Percentiles rank a stretch among this genome's conserved stretches.
phyloP scores from a whole-genome alignment of 92 coral and sea anemone genomes.

The Epizoanthus illoricatus region DNA sequence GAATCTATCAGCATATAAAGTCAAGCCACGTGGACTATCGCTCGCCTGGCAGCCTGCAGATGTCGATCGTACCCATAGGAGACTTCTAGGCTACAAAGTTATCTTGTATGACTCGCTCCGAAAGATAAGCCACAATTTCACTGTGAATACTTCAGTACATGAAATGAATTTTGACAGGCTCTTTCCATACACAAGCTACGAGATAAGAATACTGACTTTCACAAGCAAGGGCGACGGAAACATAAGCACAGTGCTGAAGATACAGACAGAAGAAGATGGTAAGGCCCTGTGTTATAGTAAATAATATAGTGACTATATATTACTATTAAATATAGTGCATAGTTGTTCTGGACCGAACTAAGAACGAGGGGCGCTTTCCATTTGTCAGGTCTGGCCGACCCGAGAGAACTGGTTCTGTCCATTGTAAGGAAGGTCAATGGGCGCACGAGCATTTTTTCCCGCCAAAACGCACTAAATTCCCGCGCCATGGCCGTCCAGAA shows the following conservation, averaged over 20 bases:
- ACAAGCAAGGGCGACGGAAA: conserved; percentile 74
- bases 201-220: conserved; percentile 59
- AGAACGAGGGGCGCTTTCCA: too few relatives aligned
- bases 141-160: conserved; percentile 52
- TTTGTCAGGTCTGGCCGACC: too few relatives aligned
- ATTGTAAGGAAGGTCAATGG: too few relatives aligned
- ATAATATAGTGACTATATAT: too few relatives aligned
- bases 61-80: conserved; percentile 48
- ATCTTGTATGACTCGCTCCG: conserved; percentile 56
- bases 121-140: conserved; percentile 45
- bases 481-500: too few relatives aligned
- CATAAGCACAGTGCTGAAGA: conserved; percentile 38
- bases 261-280: conserved; percentile 82
- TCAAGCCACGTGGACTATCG: conserved; percentile 32
- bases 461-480: too few relatives aligned
- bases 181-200: conserved; percentile 77
- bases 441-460: too few relatives aligned
- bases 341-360: too few relatives aligned
- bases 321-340: too few relatives aligned
- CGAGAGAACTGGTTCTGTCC: too few relatives aligned
- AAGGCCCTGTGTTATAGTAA: background rate
- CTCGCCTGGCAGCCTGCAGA: conserved; percentile 60
- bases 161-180: conserved; percentile 43
- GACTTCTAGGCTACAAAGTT: conserved; percentile 68
- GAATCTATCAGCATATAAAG: conserved; percentile 39